phyloP scores from a whole-genome alignment of 2,888 invertebrate species.

The Acronicta leporina region DNA sequence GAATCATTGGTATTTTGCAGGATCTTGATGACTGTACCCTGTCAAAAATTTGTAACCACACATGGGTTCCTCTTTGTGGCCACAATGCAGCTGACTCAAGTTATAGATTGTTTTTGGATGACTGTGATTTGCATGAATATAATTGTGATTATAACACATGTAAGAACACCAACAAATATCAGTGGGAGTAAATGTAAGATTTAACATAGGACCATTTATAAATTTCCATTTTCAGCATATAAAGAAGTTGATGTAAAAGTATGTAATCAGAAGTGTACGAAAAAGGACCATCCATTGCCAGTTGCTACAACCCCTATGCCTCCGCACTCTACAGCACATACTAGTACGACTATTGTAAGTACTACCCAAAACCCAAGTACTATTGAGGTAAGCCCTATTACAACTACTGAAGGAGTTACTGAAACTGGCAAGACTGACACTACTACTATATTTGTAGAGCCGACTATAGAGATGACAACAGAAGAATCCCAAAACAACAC shows the following conservation, averaged over 20 bases:
- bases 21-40: constrained; percentile 61
- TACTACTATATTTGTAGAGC: constrained; percentile 22
- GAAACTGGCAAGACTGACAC: constrained; percentile 25
- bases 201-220: not conserved
- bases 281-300: not conserved
- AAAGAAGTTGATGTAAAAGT: constrained; percentile 21
- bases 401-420: constrained; percentile 9
- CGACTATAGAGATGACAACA: constrained; percentile 7
- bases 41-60: constrained; percentile 73
- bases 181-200: too few relatives aligned
- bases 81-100: constrained; percentile 47
- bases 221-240: constrained; percentile 41
- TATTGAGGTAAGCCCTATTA: constrained; percentile 3
- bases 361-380: not conserved
- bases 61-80: constrained; percentile 68
- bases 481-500: not conserved
- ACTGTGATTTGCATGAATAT: constrained; percentile 75
- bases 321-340: constrained; percentile 4
- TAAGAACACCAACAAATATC: constrained; percentile 37
- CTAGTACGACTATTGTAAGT: constrained; percentile 20
- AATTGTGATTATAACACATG: constrained; percentile 73
- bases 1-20: constrained; percentile 57
- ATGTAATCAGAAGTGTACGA: constrained; percentile 41
- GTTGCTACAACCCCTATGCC: not conserved
- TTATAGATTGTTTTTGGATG: constrained; percentile 68